Conservation (phyloP, 1,140 invertebrate genomes). For the Lordiphosa mommai region DNA sequence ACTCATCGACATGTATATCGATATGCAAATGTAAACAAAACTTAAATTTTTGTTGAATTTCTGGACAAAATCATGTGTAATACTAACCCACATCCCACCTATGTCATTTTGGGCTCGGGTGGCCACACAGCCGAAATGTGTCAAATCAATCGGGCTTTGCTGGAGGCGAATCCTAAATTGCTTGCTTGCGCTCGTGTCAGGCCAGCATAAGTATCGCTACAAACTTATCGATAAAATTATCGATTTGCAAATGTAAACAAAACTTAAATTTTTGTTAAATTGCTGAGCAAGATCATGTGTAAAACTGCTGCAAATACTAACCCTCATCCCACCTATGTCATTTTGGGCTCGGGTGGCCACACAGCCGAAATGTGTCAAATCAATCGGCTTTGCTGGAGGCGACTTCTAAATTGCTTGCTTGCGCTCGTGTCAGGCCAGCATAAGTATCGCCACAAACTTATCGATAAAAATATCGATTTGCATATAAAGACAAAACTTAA, state of each 20-base stretch:
- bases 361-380: slow-evolving; percentile 93
- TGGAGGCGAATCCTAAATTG: slow-evolving; percentile 81
- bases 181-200: too few species aligned
- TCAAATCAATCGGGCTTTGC: slow-evolving; percentile 82
- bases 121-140: slow-evolving; percentile 95
- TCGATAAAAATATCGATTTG: too few species aligned
- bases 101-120: slow-evolving; percentile 84
- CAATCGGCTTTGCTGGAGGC: slow-evolving; percentile 81
- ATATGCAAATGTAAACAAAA: too few species aligned
- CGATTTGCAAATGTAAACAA: too few species aligned
- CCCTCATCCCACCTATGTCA: slow-evolving; percentile 80
- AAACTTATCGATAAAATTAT: too few species aligned
- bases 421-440: too few species aligned
- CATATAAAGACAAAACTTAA: too few species aligned
- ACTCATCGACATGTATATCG: too few species aligned
- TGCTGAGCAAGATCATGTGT: slow-evolving; percentile 10
- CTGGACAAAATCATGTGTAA: slow-evolving; percentile 8
- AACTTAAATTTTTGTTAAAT: neutral
- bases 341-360: slow-evolving; percentile 87
- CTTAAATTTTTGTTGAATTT: neutral
- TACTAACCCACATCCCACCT: slow-evolving; percentile 69
- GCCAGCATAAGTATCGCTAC: too few species aligned
- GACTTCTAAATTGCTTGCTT: slow-evolving; percentile 82
- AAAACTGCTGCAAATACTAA: too few species aligned
- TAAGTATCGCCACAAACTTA: too few species aligned